Percentiles rank a stretch among this genome's conserved stretches.
These are phyloP conservation scores for Poecilia wingei DNA, from an alignment of 2,797 vertebrate species.

Conservation along the genomic window DNA sequence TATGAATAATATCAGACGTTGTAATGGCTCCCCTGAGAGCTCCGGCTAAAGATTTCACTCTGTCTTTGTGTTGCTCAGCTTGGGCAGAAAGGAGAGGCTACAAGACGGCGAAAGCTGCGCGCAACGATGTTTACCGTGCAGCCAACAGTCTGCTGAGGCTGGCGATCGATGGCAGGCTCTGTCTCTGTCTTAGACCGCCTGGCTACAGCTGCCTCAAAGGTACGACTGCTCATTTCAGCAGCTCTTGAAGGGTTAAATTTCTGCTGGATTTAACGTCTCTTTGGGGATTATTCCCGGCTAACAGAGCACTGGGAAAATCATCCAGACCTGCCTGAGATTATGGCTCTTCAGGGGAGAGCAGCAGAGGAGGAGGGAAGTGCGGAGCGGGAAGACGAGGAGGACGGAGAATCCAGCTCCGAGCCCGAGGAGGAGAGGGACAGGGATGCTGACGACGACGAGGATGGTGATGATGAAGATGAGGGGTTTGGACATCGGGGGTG, in stretches of 20 bases:
- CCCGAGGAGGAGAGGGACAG: constrained; percentile 87
- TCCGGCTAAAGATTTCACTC: constrained; percentile 3
- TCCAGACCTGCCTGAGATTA: constrained; percentile 83
- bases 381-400: constrained; percentile 75
- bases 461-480: constrained; percentile 82
- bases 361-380: constrained; percentile 62
- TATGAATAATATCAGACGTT: neutral
- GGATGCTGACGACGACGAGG: constrained; percentile 87
- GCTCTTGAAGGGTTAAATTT: constrained; percentile 16
- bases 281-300: constrained; percentile 19
- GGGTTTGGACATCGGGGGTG: constrained; percentile 47
- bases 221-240: constrained; percentile 54
- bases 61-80: constrained; percentile 70
- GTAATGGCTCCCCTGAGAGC: neutral
- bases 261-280: constrained; percentile 11
- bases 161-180: constrained; percentile 89
- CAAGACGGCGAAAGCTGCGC: constrained; percentile 90
- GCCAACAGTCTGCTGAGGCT: constrained; percentile 91
- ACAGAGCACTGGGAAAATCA: constrained; percentile 89
- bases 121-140: constrained; percentile 90
- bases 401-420: constrained; percentile 87
- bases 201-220: constrained; percentile 87
- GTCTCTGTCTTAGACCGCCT: constrained; percentile 86
- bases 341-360: constrained; percentile 80
- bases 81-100: constrained; percentile 94